Evolutionary conservation across 2,888 invertebrate species (phyloP).

Genomic region (Cyrtodaria siliqua): DNA sequence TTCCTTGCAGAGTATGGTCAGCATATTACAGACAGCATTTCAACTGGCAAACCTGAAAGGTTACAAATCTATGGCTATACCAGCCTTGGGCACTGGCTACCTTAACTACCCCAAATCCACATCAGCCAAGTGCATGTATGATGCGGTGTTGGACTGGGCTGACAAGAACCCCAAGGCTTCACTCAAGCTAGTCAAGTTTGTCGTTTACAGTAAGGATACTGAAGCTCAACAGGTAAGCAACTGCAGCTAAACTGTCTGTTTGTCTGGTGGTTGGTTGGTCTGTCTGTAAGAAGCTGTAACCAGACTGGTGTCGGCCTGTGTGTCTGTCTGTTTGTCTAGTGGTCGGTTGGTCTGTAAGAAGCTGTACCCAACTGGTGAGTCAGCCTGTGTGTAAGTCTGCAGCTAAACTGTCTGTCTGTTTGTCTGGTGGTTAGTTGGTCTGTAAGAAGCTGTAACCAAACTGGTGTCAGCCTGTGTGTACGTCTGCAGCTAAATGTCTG

Average conservation of each 20-base stretch:
- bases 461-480: too few species aligned
- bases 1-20: conserved; percentile 52
- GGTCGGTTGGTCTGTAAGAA: background rate
- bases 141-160: conserved; percentile 65
- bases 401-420: too few species aligned
- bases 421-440: too few species aligned
- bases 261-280: too few species aligned
- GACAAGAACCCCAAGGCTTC: conserved; percentile 53
- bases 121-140: conserved; percentile 64
- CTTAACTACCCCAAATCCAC: conserved; percentile 63
- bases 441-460: too few species aligned
- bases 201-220: conserved; percentile 65
- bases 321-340: background rate
- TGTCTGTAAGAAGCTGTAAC: too few species aligned
- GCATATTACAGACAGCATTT: conserved; percentile 51
- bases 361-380: background rate
- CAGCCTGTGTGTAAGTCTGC: too few species aligned
- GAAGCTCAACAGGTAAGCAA: conserved; percentile 58
- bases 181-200: conserved; percentile 65
- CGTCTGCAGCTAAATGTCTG: too few species aligned
- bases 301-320: too few species aligned
- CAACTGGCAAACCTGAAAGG: conserved; percentile 53
- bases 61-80: conserved; percentile 64
- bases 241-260: background rate
- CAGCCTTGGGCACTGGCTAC: conserved; percentile 68